Conservation (phyloP, 2,113 vertebrate species). For the Cavia porcellus region DNA sequence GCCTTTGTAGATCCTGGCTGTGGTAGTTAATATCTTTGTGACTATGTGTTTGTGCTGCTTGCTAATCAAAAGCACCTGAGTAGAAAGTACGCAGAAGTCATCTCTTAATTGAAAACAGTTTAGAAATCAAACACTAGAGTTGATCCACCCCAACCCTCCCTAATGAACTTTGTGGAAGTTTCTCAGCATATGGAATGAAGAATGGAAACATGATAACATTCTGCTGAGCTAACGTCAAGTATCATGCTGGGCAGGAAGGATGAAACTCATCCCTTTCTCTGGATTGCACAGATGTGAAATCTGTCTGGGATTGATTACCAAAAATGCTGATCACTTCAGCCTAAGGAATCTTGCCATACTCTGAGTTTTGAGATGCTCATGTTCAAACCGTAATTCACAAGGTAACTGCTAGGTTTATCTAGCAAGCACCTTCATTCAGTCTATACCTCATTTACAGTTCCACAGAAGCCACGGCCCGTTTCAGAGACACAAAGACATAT, state of each 20-base stretch:
- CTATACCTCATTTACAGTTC: not conserved
- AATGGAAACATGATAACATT: constrained; percentile 20
- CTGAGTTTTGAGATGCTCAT: not conserved
- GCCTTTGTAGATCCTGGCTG: not conserved
- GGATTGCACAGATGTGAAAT: not conserved
- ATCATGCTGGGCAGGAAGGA: constrained; percentile 13
- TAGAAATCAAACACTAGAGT: constrained; percentile 56
- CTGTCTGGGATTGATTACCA: constrained; percentile 11
- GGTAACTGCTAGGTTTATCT: not conserved
- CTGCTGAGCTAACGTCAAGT: not conserved
- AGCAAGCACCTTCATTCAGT: not conserved
- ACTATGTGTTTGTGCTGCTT: constrained; percentile 7
- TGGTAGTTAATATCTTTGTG: not conserved
- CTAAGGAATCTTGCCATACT: not conserved
- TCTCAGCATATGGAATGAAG: constrained; percentile 47
- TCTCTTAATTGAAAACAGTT: constrained; percentile 76
- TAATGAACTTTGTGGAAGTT: constrained; percentile 7
- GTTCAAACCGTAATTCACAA: not conserved
- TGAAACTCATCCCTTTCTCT: not conserved
- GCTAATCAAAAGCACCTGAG: constrained; percentile 76
- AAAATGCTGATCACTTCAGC: constrained; percentile 27
- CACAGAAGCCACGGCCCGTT: not conserved
- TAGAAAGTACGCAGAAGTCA: constrained; percentile 68
- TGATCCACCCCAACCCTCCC: not conserved
- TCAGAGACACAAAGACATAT: not conserved